These are phyloP conservation scores for Ophion costatus DNA, from an alignment of 2,888 invertebrate species.

Conservation along the genomic window DNA sequence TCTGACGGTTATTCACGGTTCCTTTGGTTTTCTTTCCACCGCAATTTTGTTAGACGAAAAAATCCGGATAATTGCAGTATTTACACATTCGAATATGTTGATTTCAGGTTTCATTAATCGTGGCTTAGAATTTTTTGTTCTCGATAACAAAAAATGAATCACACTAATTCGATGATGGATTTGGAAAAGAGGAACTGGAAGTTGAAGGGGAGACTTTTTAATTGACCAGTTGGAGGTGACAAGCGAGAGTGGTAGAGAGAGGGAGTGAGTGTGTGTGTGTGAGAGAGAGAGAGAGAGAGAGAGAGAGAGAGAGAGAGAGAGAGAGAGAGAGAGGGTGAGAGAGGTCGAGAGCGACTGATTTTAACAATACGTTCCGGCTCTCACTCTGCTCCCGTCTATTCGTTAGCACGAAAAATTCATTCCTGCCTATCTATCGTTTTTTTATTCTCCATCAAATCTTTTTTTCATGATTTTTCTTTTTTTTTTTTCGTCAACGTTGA, in stretches of 20 bases:
- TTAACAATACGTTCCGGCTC: background rate
- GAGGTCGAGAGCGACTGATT: background rate
- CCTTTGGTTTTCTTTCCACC: background rate
- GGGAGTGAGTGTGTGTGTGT: no score
- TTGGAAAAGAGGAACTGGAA: no score
- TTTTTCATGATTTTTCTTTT: background rate
- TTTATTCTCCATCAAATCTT: background rate
- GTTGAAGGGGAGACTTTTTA: no score
- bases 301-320: background rate
- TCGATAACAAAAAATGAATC: background rate
- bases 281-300: background rate
- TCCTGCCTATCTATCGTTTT: background rate
- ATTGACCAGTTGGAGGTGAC: background rate
- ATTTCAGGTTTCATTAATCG: no score
- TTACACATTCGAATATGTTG: background rate
- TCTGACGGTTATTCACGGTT: background rate
- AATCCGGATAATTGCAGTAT: no score
- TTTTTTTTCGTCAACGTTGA: background rate
- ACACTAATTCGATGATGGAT: no score
- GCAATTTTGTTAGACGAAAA: no score
- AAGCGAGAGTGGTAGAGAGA: background rate
- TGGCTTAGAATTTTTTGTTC: no score
- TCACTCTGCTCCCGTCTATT: background rate
- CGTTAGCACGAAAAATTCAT: background rate
- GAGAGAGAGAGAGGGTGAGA: background rate